These are phyloP conservation scores for Albula goreensis DNA, from an alignment of 2,113 vertebrate genomes.

Conservation along the genomic window DNA sequence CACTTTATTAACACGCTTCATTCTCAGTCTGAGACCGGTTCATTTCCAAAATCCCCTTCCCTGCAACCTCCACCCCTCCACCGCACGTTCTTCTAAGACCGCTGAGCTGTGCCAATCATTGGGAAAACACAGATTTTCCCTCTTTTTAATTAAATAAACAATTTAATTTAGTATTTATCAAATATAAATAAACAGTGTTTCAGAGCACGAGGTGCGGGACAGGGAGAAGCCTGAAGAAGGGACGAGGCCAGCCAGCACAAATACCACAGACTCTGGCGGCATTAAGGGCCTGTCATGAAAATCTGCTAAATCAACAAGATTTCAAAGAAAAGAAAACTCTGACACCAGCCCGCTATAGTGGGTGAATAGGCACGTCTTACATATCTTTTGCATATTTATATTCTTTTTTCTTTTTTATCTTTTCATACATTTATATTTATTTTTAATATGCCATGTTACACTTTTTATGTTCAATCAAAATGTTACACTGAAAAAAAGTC, in stretches of 20 bases:
- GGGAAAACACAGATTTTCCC: slow-evolving; percentile 60
- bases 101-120: slow-evolving; percentile 41
- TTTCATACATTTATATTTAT: not conserved
- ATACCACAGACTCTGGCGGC: slow-evolving; percentile 64
- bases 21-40: not conserved
- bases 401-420: not conserved
- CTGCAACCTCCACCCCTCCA: slow-evolving; percentile 14
- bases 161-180: slow-evolving; percentile 63
- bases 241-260: slow-evolving; percentile 66
- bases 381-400: not conserved
- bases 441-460: not conserved
- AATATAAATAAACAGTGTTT: slow-evolving; percentile 60
- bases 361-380: slow-evolving; percentile 47
- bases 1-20: slow-evolving; percentile 12
- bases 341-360: slow-evolving; percentile 54
- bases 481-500: not conserved
- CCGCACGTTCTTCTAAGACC: slow-evolving; percentile 32
- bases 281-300: slow-evolving; percentile 74
- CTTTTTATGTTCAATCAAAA: not conserved
- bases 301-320: slow-evolving; percentile 38
- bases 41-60: not conserved
- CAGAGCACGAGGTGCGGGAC: slow-evolving; percentile 45
- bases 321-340: slow-evolving; percentile 66
- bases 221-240: slow-evolving; percentile 50
- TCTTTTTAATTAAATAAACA: slow-evolving; percentile 69